phyloP scores from a whole-genome alignment of 2,113 vertebrate species.

The Trichechus manatus region DNA sequence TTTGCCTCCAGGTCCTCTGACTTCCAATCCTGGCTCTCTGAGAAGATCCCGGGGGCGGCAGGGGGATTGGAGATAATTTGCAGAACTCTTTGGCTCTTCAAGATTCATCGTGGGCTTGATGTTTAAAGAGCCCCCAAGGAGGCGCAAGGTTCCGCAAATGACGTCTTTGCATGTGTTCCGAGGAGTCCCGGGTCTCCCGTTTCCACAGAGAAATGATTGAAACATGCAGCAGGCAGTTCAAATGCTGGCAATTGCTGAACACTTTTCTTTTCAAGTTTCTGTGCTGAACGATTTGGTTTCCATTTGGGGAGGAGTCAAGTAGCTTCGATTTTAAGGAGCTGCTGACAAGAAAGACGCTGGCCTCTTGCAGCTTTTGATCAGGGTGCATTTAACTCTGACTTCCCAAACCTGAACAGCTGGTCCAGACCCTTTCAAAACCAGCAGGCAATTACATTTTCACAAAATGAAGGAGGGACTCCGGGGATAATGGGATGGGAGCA shows the following conservation, averaged over 20 bases:
- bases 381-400: slow-evolving; percentile 58
- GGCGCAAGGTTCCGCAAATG: not conserved
- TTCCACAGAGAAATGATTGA: not conserved
- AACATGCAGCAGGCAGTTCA: not conserved
- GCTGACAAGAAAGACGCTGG: not conserved
- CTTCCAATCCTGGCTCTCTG: not conserved
- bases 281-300: slow-evolving; percentile 30
- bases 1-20: not conserved
- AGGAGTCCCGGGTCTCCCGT: not conserved
- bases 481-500: slow-evolving; percentile 68
- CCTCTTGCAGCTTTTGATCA: slow-evolving; percentile 68
- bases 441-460: slow-evolving; percentile 77
- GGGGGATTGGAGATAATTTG: not conserved
- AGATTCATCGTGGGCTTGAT: not conserved
- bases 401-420: slow-evolving; percentile 67
- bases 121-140: not conserved
- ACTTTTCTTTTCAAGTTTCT: slow-evolving; percentile 39
- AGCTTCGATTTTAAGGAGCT: not conserved
- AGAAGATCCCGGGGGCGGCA: not conserved
- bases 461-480: slow-evolving; percentile 57
- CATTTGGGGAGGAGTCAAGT: slow-evolving; percentile 45
- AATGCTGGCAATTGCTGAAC: not conserved
- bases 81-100: not conserved
- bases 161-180: fast-evolving
- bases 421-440: slow-evolving; percentile 54